Percentiles rank a stretch among this genome's conserved stretches.
Conservation (phyloP, 2,113 vertebrate species). For the Hippocampus zosterae region DNA sequence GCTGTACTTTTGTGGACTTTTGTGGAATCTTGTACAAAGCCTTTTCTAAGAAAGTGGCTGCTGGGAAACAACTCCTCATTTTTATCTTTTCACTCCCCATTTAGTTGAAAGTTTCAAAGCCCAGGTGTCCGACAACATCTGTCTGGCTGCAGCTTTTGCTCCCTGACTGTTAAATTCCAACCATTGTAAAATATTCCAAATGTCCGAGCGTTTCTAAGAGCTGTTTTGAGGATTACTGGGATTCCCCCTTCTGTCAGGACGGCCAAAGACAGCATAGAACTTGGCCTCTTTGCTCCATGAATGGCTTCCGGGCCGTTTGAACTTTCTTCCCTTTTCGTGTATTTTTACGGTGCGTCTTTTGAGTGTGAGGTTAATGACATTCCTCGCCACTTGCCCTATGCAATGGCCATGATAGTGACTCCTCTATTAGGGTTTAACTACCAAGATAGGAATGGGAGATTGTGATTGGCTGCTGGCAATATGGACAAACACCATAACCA, state of each 20-base stretch:
- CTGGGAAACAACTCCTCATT: too few species aligned
- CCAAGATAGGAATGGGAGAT: background rate
- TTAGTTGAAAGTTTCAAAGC: too few species aligned
- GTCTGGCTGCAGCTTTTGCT: background rate
- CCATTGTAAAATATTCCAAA: slow-evolving; percentile 41
- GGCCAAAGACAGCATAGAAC: slow-evolving; percentile 11
- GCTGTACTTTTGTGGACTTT: too few species aligned
- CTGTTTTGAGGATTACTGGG: slow-evolving; percentile 23
- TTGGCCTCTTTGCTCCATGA: slow-evolving; percentile 8
- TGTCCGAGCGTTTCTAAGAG: slow-evolving; percentile 11
- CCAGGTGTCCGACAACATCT: too few species aligned
- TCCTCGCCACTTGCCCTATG: background rate
- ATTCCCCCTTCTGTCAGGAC: background rate
- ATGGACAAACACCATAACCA: slow-evolving; percentile 7
- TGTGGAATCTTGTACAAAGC: too few species aligned
- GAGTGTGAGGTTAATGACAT: background rate
- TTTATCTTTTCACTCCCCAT: too few species aligned
- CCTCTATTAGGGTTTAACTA: slow-evolving; percentile 11
- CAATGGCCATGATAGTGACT: background rate
- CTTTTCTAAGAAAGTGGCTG: too few species aligned
- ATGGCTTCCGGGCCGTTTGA: slow-evolving; percentile 1
- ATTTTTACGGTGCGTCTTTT: background rate
- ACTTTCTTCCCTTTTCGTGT: background rate
- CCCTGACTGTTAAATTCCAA: slow-evolving; percentile 20
- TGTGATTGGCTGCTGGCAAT: background rate